These are phyloP conservation scores for mouse (Mus musculus) DNA, from an alignment of 2,113 vertebrate genomes.

Conservation along the genomic window GRCm39 chr4:128302001-128302500, in stretches of 20 bases:
- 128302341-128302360: too few species aligned
- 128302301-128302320: neutral
- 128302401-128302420: too few species aligned
- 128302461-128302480: neutral
- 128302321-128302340: too few species aligned
- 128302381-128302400: neutral
- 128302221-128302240: neutral
- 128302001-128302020: neutral
- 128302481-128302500: neutral
- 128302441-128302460: neutral
- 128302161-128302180: neutral
- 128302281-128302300: neutral
- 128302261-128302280: neutral
- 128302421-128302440: neutral
- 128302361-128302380: neutral
- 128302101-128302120: neutral
- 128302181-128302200: neutral
- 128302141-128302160: accelerated
- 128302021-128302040: too few species aligned
- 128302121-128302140: neutral
- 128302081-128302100: neutral
- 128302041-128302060: neutral
- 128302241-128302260: neutral
- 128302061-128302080: neutral
- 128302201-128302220: neutral